phyloP scores from a whole-genome alignment of 1,140 invertebrate genomes.

The Pteromalus puparum region DNA sequence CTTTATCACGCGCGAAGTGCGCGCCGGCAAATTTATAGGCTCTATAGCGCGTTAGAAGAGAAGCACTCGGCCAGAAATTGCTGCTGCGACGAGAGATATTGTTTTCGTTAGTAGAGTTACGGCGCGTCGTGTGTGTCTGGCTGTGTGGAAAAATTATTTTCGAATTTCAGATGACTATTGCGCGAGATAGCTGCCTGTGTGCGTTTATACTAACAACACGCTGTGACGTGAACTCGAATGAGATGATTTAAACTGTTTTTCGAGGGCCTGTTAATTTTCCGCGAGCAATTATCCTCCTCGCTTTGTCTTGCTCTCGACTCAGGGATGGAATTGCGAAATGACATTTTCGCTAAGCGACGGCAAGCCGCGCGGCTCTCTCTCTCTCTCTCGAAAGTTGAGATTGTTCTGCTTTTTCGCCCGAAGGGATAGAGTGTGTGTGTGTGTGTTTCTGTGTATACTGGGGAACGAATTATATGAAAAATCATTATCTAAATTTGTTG shows the following conservation, averaged over 20 bases:
- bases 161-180: neutral
- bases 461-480: too few relatives aligned
- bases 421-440: too few relatives aligned
- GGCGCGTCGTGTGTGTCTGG: neutral
- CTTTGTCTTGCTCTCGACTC: neutral
- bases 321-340: neutral
- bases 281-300: neutral
- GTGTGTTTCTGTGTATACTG: too few relatives aligned
- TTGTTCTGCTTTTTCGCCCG: too few relatives aligned
- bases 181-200: too few relatives aligned
- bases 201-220: neutral
- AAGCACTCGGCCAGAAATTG: neutral
- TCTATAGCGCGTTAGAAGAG: neutral
- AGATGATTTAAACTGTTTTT: neutral
- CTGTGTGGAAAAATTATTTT: constrained; percentile 13
- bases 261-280: neutral
- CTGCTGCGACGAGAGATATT: constrained; percentile 1
- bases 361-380: too few relatives aligned
- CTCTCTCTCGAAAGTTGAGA: too few relatives aligned
- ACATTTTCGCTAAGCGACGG: neutral
- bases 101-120: neutral
- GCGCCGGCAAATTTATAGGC: constrained; percentile 38
- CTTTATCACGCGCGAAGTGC: constrained; percentile 32
- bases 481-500: too few relatives aligned
- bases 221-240: neutral